Evolutionary conservation across 1,140 invertebrate species (phyloP).

Genomic region (Zaprionus lachaisei): DNA sequence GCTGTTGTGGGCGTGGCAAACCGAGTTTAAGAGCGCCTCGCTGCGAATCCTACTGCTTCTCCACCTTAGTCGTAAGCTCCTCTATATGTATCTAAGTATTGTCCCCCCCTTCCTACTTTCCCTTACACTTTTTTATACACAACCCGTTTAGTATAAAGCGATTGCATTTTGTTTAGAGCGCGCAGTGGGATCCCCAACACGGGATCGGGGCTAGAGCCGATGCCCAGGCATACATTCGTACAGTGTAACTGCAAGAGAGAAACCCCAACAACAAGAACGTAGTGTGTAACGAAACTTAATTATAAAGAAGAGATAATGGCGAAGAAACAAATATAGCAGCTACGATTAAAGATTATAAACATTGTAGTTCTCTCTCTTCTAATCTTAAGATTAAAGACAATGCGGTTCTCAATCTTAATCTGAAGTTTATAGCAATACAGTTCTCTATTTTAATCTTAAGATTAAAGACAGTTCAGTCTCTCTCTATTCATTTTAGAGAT

Average conservation of each 20-base stretch:
- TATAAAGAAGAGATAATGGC: conserved; percentile 17
- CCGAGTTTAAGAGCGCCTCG: conserved; percentile 13
- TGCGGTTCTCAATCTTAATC: too few relatives aligned
- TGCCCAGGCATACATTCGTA: conserved; percentile 68
- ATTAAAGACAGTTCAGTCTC: too few relatives aligned
- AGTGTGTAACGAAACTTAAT: conserved; percentile 29
- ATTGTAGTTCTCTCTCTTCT: neutral
- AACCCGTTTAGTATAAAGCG: conserved; percentile 37
- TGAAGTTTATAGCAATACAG: too few relatives aligned
- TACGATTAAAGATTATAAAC: conserved; percentile 34
- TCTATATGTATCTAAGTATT: conserved; percentile 49
- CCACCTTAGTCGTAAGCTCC: conserved; percentile 45
- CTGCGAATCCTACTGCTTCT: neutral
- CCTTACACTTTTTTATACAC: conserved; percentile 38
- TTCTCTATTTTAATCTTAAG: too few relatives aligned
- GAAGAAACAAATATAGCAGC: conserved; percentile 21
- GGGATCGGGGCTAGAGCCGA: conserved; percentile 28
- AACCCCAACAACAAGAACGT: conserved; percentile 15
- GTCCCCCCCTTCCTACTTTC: neutral
- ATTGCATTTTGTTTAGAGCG: conserved; percentile 45
- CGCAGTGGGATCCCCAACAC: neutral
- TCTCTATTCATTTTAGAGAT: too few relatives aligned
- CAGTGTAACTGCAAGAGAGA: conserved; percentile 42
- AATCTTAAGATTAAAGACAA: neutral
- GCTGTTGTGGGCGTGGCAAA: conserved; percentile 12